Base-by-base conservation (phyloP, 2,797 vertebrate species). In the Apogon hyalosoma region DNA sequence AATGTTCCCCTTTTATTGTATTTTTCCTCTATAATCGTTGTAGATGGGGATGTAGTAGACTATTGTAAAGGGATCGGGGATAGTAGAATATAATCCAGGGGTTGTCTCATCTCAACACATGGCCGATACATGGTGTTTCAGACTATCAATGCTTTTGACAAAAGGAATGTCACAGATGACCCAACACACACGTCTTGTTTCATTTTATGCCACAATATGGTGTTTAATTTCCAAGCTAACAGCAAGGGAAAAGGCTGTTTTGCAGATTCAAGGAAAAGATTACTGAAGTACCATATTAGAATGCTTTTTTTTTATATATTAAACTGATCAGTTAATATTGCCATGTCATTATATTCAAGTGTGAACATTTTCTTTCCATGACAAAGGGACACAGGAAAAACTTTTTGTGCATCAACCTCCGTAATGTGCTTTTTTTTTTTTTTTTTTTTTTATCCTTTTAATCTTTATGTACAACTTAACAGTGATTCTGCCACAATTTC, bases 11-110 rank as follows among this genome's bases (percentile, higher is more conserved):
- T 87, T 78, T 82, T 81, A 46, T 79, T 83, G 80, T 92, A 74
- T 88, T 83, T 86, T 84, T 80, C 24, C 79, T 88, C 81, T 87
- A 51, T 92, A 86, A 90, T 92, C 67, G 85, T 92, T 75, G 78
- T 90, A 88, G 90, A 89, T 87, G 88, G 85, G 88, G 88, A 89
- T 90, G 77, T 89, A 90, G 87, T 92, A 87, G 89, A 88, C 80
- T 90, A 84, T 87, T 78, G 57, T 88, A 69, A 84, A 84, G 82
- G 85, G 79, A 86, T 62, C 69, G 85, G 84, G 90, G 80, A 74
- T 86, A 62, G 79, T 90, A 88, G 83, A 78, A 65, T 82, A 77
- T 84, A 81, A 84, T 82, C 70, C 4, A 6, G 40, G 76, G 77
- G 76, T 83, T 82, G 81, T 91, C 87, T 91, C 82, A 72, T 90